Evolutionary conservation across 2,113 vertebrate genomes (phyloP).

Genomic region (Macrotis lagotis): DNA sequence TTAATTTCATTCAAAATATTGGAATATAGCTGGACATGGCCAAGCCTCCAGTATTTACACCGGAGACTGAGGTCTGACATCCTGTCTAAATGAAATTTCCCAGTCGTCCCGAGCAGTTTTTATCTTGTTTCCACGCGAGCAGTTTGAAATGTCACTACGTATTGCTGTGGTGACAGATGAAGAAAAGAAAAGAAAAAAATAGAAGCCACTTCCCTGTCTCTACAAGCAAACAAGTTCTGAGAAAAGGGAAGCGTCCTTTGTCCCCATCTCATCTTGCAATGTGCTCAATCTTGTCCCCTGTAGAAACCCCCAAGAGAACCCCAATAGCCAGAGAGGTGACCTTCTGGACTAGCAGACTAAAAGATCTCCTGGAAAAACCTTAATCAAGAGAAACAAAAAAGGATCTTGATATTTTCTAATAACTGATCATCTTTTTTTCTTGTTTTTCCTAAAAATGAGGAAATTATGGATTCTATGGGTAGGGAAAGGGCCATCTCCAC

Average conservation of each 20-base stretch:
- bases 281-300: background rate
- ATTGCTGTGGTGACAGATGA: slow-evolving; percentile 80
- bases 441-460: slow-evolving; percentile 10
- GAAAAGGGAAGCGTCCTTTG: background rate
- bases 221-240: slow-evolving; percentile 33
- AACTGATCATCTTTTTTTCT: background rate
- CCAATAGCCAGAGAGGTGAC: background rate
- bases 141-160: slow-evolving; percentile 79
- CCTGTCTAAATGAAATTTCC: slow-evolving; percentile 85
- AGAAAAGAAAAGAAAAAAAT: slow-evolving; percentile 77
- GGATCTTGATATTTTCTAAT: background rate
- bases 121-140: slow-evolving; percentile 82
- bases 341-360: background rate
- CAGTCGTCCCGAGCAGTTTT: slow-evolving; percentile 84
- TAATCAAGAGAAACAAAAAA: background rate
- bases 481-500: slow-evolving; percentile 3
- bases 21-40: slow-evolving; percentile 75
- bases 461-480: background rate
- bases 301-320: background rate
- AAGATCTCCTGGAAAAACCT: background rate
- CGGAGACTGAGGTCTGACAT: slow-evolving; percentile 80
- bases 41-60: slow-evolving; percentile 80
- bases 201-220: slow-evolving; percentile 61
- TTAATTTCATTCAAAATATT: slow-evolving; percentile 81
- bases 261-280: fast-evolving